Base-by-base conservation (phyloP, 2,888 invertebrate genomes). In the Trissolcus brochymenae region DNA sequence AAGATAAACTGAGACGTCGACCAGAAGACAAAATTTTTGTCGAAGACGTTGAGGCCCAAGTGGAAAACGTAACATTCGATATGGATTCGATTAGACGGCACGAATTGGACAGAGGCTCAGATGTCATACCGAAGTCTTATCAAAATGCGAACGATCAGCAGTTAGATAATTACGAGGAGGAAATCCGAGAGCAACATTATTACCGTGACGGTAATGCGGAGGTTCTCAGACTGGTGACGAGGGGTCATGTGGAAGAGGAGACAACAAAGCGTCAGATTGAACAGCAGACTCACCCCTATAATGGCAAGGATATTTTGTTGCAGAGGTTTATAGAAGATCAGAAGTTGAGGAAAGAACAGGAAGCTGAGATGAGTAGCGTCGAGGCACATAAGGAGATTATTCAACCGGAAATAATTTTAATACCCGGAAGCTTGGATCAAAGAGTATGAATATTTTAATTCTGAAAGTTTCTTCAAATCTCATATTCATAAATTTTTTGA, bases 191-290 rank as follows among this genome's bases (percentile, higher is more conserved):
- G 85, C 94, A 94, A 83, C 92, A 94, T 83, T 96, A 94, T 84
- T 95, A 95, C 50, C 93, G 95, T 84, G 95, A 96, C 84, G 96
- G 96, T 0, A 95, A 95, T 84, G 94, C 95, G 0, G 96, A 96
- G 90, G 95, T 96, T 76, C 89, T 96, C 59, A 91, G 95, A 78
- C 89, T 96, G 60, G 93, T 95, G 60, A 95, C 95, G 0, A 91
- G 95, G 83, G 94, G 94, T 13, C 92, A 93, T 77, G 91, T 91
- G 64, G 93, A 93, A 79, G 93, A 93, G 80, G 93, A 94, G 79
- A 76, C 90, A 60, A 90, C 91, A 82, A 74, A 43, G n/a, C 89
- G 89, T 14, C 90, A 19, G 6, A 50, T 13, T 14, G 84, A 85
- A 53, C 91, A 92, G 46, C 71, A 66, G 11, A 50, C 64, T 2